These are phyloP conservation scores for Ctenodactylus gundi DNA, from an alignment of 2,113 vertebrate genomes.

Conservation along the genomic window DNA sequence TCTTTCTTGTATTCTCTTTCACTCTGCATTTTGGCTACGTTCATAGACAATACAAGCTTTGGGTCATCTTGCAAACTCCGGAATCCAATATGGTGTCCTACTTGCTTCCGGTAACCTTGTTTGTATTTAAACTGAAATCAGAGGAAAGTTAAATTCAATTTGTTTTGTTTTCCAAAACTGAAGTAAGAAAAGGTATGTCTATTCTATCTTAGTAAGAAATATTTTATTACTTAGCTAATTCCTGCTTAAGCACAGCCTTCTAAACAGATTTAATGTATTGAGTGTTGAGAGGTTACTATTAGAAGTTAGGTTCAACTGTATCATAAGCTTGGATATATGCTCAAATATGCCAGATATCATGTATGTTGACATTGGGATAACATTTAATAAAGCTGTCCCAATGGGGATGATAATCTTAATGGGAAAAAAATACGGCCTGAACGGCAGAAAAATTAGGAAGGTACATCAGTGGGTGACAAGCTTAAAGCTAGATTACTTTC, in stretches of 20 bases:
- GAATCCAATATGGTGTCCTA: conserved; percentile 93
- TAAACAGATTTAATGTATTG: neutral
- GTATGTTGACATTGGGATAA: neutral
- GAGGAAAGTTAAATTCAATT: conserved; percentile 2
- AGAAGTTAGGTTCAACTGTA: conserved; percentile 37
- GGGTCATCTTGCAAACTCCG: conserved; percentile 90
- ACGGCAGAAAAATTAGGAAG: conserved; percentile 13
- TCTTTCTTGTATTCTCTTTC: conserved; percentile 93
- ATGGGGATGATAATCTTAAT: neutral
- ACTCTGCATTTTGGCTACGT: conserved; percentile 92
- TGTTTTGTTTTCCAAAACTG: neutral
- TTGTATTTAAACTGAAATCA: conserved; percentile 92
- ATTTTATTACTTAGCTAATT: neutral
- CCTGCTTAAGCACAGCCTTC: neutral
- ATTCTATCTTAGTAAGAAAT: conserved; percentile 11
- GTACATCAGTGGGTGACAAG: neutral
- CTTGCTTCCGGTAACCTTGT: conserved; percentile 91
- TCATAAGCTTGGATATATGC: neutral
- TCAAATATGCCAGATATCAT: neutral
- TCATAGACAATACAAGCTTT: conserved; percentile 88
- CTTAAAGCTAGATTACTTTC: neutral
- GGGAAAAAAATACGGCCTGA: neutral
- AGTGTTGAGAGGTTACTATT: neutral
- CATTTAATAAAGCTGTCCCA: neutral
- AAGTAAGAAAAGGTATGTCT: neutral